phyloP scores from a whole-genome alignment of 1,140 invertebrate genomes.

The Leguminivora glycinivorella region DNA sequence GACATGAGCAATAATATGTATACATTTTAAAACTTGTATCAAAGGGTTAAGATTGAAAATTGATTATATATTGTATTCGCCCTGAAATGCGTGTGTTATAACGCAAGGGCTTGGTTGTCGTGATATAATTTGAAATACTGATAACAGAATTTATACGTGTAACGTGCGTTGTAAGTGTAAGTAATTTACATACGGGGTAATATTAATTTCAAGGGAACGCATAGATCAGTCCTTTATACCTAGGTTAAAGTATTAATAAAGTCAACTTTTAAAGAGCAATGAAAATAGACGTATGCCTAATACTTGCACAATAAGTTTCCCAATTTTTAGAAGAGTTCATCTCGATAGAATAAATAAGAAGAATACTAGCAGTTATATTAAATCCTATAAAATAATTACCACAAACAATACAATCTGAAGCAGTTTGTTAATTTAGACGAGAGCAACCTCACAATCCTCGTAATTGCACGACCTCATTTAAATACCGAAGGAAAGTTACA shows the following conservation, averaged over 20 bases:
- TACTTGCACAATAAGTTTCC: no score
- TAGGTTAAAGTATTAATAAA: no score
- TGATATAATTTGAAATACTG: conserved; percentile 14
- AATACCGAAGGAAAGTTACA: neutral
- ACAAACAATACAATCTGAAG: neutral
- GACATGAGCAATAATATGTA: neutral
- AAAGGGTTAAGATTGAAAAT: neutral
- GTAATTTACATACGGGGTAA: conserved; percentile 16
- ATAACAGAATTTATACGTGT: neutral
- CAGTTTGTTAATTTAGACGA: neutral
- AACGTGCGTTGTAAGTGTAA: conserved; percentile 9
- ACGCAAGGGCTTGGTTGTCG: conserved; percentile 6
- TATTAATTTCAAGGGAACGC: neutral
- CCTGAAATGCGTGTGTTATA: neutral
- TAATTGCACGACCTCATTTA: conserved; percentile 19
- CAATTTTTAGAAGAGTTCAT: no score
- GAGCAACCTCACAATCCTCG: neutral
- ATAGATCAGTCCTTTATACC: neutral
- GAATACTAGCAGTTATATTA: no score
- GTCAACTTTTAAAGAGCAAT: no score
- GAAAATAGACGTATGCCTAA: no score
- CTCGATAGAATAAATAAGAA: no score
- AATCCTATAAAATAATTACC: neutral
- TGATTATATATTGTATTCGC: neutral
- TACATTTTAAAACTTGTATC: neutral